Evolutionary conservation across 2,888 invertebrate genomes (phyloP), one percentile per base, ranked within the genome.

Genomic region (Polydrusus cervinus): DNA sequence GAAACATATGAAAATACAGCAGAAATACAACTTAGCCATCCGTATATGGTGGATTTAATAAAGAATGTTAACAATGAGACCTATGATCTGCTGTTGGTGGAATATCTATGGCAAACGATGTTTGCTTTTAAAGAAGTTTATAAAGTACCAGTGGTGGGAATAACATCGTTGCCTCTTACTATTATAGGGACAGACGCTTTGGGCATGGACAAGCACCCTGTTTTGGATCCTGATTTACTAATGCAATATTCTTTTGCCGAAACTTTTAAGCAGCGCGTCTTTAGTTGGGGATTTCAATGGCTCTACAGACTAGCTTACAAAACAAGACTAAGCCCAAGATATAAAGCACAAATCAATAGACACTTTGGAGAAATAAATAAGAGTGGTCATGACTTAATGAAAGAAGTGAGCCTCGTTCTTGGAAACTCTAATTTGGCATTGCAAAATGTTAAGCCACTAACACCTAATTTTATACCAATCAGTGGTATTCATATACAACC

Each of bases 91-190:
- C 74, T 85, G 0, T 79, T 85, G 67, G 80, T 85, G 1, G 86
- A 86, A 76, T 82, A 80, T 43, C 64, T 83, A 2, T 81, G 78
- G 65, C 84, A 83, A 3, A 60, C 80, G 2, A 81, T 83, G 78
- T 81, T 79, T 30, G 83, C 81, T 11, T 85, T 86, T 68, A 82
- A 82, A 16, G 82, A 85, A 49, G 72, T 84, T 9, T 86, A 83
- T 72, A 81, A 84, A 5, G 84, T 84, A 68, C 86, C 86, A 5
- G 82, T 86, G 78, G 82, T 87, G 49, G 86, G 85, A 25, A 80
- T 87, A 6, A 73, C 79, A 16, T 84, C 86, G 3, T 40, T 85
- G 16, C 84, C 82, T 20, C 74, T 81, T 13, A 82, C 79, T 10
- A 69, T 78, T 11, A 66, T 61, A 53, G 80, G 77, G 0, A 79